phyloP scores from a whole-genome alignment of 2,113 vertebrate genomes.

The Alexandromys fortis region DNA sequence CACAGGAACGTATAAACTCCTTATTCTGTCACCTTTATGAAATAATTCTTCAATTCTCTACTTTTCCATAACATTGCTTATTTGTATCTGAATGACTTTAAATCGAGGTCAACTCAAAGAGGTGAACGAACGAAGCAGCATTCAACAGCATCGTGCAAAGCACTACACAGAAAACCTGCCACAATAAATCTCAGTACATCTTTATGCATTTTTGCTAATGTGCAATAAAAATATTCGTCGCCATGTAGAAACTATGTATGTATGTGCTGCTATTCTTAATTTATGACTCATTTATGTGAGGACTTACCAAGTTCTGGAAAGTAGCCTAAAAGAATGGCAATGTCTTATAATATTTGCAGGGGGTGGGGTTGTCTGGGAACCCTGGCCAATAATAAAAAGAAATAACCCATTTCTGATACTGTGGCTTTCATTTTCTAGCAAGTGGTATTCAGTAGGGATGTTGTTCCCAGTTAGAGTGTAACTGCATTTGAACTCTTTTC shows the following conservation, averaged over 20 bases:
- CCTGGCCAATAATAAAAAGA: neutral
- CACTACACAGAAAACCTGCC: neutral
- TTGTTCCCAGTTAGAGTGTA: neutral
- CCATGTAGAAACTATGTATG: neutral
- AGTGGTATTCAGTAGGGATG: neutral
- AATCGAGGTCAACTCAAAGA: neutral
- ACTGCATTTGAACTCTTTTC: neutral
- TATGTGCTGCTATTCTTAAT: neutral
- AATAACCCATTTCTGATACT: neutral
- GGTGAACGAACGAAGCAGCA: neutral
- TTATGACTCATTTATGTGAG: neutral
- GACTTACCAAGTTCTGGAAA: neutral
- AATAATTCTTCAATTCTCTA: neutral
- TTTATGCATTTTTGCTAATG: neutral
- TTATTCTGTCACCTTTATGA: neutral
- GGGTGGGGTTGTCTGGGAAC: accelerated
- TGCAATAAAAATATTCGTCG: neutral
- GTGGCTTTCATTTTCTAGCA: neutral
- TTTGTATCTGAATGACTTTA: neutral
- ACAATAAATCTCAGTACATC: neutral
- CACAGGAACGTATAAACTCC: neutral
- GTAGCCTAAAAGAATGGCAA: neutral
- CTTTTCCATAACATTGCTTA: neutral
- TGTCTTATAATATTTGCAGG: neutral
- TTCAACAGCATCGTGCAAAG: neutral